Conservation (phyloP, 2,888 invertebrate genomes). For the Sclerodermus sp. region DNA sequence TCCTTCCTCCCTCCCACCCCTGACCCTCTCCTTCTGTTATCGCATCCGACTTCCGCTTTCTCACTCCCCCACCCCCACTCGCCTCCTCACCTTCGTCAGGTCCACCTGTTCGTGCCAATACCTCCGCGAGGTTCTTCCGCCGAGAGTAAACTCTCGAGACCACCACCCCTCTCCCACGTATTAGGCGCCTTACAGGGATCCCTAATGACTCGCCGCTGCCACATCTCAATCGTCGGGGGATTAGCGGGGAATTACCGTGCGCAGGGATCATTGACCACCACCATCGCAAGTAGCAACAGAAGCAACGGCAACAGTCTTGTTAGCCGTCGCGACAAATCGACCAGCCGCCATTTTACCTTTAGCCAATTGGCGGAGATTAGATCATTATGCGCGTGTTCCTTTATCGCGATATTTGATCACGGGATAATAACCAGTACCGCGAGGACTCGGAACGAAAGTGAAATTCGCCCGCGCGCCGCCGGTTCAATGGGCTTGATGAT, state of each 20-base stretch:
- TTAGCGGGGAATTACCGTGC: too few relatives aligned
- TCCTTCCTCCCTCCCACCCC: too few relatives aligned
- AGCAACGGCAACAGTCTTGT: too few relatives aligned
- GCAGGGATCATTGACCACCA: too few relatives aligned
- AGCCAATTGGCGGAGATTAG: conserved; percentile 21
- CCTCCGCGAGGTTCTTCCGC: not conserved
- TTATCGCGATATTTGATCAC: not conserved
- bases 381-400: conserved; percentile 6
- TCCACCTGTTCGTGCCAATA: too few relatives aligned
- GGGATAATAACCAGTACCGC: not conserved
- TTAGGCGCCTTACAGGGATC: too few relatives aligned
- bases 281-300: too few relatives aligned
- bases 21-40: too few relatives aligned
- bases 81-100: not conserved
- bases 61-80: conserved; percentile 15
- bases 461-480: conserved; percentile 9
- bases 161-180: not conserved
- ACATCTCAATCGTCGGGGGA: too few relatives aligned
- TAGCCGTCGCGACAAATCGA: too few relatives aligned
- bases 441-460: conserved; percentile 1
- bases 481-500: conserved; percentile 1
- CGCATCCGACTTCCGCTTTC: conserved; percentile 1
- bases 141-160: not conserved
- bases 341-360: too few relatives aligned
- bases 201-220: too few relatives aligned